phyloP scores from a whole-genome alignment of 2,113 vertebrate species.

The Caranx ignobilis region DNA sequence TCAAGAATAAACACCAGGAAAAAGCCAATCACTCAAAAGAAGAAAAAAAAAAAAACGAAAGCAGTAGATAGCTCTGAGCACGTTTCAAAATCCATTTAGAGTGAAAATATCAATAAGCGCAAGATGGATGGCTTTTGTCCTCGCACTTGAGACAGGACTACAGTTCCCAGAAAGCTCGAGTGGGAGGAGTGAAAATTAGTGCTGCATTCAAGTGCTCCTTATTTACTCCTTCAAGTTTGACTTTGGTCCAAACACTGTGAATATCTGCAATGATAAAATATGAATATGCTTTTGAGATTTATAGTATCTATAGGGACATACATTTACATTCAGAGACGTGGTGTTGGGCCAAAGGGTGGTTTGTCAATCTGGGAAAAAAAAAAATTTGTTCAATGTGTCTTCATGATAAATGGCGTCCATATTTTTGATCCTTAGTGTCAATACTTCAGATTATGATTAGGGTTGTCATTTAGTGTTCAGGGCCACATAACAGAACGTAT shows the following conservation, averaged over 20 bases:
- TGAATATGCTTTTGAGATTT: neutral
- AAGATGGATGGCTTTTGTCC: neutral
- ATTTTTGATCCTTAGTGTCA: no score
- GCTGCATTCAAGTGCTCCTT: conserved; percentile 5
- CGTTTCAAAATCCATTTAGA: neutral
- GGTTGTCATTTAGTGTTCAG: no score
- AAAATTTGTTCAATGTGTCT: no score
- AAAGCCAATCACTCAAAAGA: neutral
- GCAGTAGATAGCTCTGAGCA: neutral
- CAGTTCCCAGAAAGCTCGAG: neutral
- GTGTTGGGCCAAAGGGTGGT: neutral
- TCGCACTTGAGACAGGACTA: neutral
- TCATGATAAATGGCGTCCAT: no score
- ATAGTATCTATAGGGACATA: neutral
- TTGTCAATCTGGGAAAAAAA: no score
- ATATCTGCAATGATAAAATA: neutral
- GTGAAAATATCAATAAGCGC: neutral
- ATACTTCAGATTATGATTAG: no score
- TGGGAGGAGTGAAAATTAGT: neutral
- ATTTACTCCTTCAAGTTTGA: neutral
- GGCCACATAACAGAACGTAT: no score
- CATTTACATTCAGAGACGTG: no score
- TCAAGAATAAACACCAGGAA: conserved; percentile 5
- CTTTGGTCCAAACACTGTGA: neutral
- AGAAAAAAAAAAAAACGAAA: neutral